Percentiles rank a stretch among this genome's conserved stretches.
Evolutionary conservation across 2,888 invertebrate species (phyloP).

Genomic region (Aethes cnicana): DNA sequence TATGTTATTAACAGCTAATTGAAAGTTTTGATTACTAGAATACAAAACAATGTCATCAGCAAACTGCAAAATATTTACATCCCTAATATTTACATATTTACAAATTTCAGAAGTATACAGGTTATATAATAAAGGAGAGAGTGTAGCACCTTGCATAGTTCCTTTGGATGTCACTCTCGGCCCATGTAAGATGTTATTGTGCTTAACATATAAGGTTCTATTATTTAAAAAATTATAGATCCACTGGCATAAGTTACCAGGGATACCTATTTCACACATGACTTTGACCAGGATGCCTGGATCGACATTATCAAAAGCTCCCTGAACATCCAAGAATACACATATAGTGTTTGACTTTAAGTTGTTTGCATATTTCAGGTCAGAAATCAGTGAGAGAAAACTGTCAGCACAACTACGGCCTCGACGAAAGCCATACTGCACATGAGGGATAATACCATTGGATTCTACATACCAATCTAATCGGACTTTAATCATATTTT

Average conservation of each 20-base stretch:
- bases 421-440: conserved; percentile 1
- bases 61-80: conserved; percentile 29
- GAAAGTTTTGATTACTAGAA: conserved; percentile 5
- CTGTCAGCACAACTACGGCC: conserved; percentile 5
- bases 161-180: not conserved
- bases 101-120: conserved; percentile 27
- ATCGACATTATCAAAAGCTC: not conserved
- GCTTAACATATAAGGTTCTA: conserved; percentile 1
- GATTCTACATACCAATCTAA: conserved; percentile 1
- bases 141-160: conserved; percentile 24
- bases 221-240: not conserved
- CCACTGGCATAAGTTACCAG: not conserved
- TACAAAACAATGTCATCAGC: conserved; percentile 25
- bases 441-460: conserved; percentile 1
- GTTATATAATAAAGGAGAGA: conserved; percentile 33
- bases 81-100: conserved; percentile 15
- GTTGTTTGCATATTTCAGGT: conserved; percentile 4
- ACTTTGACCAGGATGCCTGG: not conserved
- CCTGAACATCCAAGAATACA: not conserved
- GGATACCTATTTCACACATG: not conserved
- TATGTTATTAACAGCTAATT: not conserved
- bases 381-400: not conserved
- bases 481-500: conserved; percentile 1
- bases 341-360: not conserved
- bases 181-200: not conserved